Base-by-base conservation (phyloP, 1,140 invertebrate species). In the Paralvinella palmiformis region DNA sequence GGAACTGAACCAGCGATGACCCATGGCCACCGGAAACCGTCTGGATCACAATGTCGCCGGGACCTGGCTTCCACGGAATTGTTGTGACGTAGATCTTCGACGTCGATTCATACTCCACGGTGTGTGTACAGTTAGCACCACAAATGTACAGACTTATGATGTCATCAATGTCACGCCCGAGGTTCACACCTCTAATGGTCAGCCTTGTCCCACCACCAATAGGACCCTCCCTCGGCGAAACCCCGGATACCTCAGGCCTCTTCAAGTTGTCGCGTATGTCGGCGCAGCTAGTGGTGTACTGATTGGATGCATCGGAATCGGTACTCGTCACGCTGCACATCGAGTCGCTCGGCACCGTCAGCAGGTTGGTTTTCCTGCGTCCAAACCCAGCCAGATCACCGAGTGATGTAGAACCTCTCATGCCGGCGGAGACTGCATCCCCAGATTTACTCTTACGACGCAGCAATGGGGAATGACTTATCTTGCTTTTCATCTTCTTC, bases 11-110 rank as follows among this genome's bases (percentile, higher is more conserved):
- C 10, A 52, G n/a, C 10, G 48, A 52, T 2, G 31, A 22, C 10
- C 24, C 48, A 2, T n/a, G 10, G 48, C 66, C 66, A 3, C 66
- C 63, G 3, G 55, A 64, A 4, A 31, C n/a, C 24, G 66, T 67
- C 37, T 59, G 64, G 17, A 67, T 2, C 24, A 45, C 48, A 29
- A 67, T 36, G 29, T 44, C 45, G n/a, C 66, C 66, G 3, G 22
- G 36, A 22, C 52, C 65, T 1, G 32, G 55, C n/a, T 45, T 24
- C 20, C 62, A 59, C n/a, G 64, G 66, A 3, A 15, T 4, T 6
- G 66, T 63, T 17, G 24, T 66, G 33, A 64, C 66, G 24, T 48
- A 33, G 15, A 67, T 24, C 36, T 66, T 67, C 15, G 29, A 36
- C 44, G 45, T 24, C 6, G 66, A 67, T 17, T 64, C 32, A 56